Evolutionary conservation across 2,888 invertebrate genomes (phyloP).

Genomic region (Gordius sp.): DNA sequence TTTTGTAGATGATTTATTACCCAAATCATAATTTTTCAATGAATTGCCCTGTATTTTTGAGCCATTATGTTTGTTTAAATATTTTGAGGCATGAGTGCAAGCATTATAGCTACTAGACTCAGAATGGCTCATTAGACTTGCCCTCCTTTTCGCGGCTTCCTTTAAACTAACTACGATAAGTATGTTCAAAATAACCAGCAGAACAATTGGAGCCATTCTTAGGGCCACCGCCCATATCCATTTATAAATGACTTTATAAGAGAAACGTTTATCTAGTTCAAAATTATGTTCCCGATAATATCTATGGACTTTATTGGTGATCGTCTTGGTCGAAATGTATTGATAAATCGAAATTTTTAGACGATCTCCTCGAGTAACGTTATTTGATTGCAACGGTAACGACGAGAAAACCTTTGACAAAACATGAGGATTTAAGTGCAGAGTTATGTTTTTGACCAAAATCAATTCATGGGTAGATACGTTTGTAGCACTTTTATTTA

Average conservation of each 20-base stretch:
- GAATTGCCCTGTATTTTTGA: no score
- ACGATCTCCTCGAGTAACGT: no score
- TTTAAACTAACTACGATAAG: not conserved
- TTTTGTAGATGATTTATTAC: no score
- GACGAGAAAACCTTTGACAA: no score
- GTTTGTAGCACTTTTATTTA: not conserved
- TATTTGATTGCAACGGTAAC: no score
- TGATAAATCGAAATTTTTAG: no score
- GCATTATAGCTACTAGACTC: not conserved
- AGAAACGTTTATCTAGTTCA: not conserved
- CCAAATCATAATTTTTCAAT: no score
- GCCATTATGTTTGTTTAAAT: not conserved
- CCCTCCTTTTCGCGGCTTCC: not conserved
- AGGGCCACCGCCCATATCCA: not conserved
- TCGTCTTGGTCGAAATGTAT: no score
- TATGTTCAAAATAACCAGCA: not conserved
- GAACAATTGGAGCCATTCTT: not conserved
- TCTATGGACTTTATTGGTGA: not conserved
- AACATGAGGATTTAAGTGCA: no score
- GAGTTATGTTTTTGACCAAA: no score
- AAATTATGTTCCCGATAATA: slow-evolving; percentile 10
- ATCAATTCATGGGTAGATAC: no score
- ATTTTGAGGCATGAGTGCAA: not conserved
- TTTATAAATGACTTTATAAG: slow-evolving; percentile 6
- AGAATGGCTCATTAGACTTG: not conserved